Base-by-base conservation (phyloP, 2,888 invertebrate genomes). In the Coenonympha arcania region DNA sequence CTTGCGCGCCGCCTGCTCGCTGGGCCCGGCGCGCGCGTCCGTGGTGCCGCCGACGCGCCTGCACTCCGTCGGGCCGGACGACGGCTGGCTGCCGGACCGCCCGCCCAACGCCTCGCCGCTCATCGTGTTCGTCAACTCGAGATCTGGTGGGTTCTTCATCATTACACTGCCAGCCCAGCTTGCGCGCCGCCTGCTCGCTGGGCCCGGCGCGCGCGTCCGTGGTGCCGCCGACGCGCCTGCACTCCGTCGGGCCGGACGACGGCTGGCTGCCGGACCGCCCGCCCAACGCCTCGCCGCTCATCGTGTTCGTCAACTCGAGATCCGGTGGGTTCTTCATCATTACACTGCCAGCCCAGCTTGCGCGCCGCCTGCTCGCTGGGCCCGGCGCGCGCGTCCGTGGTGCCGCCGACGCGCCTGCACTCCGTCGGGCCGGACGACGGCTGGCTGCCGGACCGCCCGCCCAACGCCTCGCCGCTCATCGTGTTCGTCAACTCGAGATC, bases 401-500 rank as follows among this genome's bases (percentile, higher is more conserved):
- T 99, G 54, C 97, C 98, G 4, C 98, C 98, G 9, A 96, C 95
- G 1, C 91, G 96, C 47, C 89, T 99, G 45, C 95, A 96, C 85
- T 95, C 94, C 59, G 94, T 96, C 64, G 94, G 93, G 48, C 90
- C 89, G 24, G 96, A 96, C 69, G 96, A 96, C 69, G 94, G 95
- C 45, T 97, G 96, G 96, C 94, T 94, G 19, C 92, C 92, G 0
- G 89, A 94, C 63, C 87, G 91, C 19, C 85, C 97, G 91, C 60
- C 98, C 90, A 61, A 96, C 92, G 61, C 92, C 90, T 69, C 91
- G 92, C 98, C 98, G 9, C 90, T 98, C 49, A 90, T 98, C 58
- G 98, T 98, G 56, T 98, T 98, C 78, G 98, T 98, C 69, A 99
- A 99, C 87, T 97, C 97, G 56, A 95, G 98, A 88, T 97, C 97